Evolutionary conservation across 2,888 invertebrate genomes (phyloP).

Genomic region (Ophonus ardosiacus): DNA sequence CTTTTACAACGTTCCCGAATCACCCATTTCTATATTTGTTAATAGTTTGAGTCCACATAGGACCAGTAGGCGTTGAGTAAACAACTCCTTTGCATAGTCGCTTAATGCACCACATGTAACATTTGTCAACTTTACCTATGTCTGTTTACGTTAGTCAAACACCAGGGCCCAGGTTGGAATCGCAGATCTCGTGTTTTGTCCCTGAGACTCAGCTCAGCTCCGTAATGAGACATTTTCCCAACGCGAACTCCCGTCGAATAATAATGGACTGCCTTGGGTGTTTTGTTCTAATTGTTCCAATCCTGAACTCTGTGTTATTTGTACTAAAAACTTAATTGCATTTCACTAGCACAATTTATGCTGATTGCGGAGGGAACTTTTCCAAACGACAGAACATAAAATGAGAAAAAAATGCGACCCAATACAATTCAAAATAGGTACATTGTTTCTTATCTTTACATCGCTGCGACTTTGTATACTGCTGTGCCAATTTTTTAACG

Average conservation of each 20-base stretch:
- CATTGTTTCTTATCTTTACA: no score
- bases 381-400: not conserved
- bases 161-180: not conserved
- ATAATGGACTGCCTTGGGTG: constrained; percentile 20
- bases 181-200: not conserved
- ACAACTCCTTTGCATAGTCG: not conserved
- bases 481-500: no score
- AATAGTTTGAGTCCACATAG: constrained; percentile 1
- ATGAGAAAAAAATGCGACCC: not conserved
- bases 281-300: constrained; percentile 19
- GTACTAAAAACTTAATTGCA: constrained; percentile 22
- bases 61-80: not conserved
- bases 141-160: constrained; percentile 2
- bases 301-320: not conserved
- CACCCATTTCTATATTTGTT: no score
- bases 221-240: constrained; percentile 19
- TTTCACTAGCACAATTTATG: not conserved
- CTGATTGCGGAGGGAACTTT: not conserved
- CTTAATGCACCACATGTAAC: not conserved
- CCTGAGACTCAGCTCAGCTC: not conserved
- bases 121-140: not conserved
- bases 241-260: constrained; percentile 2
- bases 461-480: no score
- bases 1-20: no score
- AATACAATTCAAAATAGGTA: no score